Percentiles rank a stretch among this genome's conserved stretches.
phyloP scores from a whole-genome alignment of 2,113 vertebrate genomes.

The Nothobranchius kuhntae region DNA sequence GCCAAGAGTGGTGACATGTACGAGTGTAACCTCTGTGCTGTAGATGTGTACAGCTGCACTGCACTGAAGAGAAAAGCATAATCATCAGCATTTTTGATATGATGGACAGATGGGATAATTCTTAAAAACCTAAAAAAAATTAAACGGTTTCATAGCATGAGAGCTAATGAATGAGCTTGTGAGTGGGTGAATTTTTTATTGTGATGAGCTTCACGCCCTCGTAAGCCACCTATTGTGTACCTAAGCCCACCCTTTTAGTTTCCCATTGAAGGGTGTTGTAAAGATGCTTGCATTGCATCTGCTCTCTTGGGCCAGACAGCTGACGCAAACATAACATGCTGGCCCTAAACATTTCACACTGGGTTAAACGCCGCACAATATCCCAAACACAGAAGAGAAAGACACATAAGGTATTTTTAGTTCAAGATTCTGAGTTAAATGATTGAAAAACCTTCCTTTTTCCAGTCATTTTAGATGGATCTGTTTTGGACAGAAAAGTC shows the following conservation, averaged over 20 bases:
- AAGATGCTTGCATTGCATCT: slow-evolving; percentile 74
- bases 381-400: neutral
- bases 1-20: neutral
- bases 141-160: neutral
- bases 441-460: no score
- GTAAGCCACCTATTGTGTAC: slow-evolving; percentile 73
- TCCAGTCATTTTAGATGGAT: no score
- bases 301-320: slow-evolving; percentile 66
- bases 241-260: slow-evolving; percentile 67
- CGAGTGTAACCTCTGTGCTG: neutral
- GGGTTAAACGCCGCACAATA: slow-evolving; percentile 12
- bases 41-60: neutral
- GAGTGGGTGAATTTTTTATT: slow-evolving; percentile 51
- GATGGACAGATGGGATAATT: neutral
- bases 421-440: no score
- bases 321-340: slow-evolving; percentile 65
- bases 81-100: no score
- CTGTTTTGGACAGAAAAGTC: neutral
- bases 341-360: slow-evolving; percentile 37
- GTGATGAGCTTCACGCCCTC: slow-evolving; percentile 57
- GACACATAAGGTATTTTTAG: no score
- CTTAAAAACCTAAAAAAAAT: neutral
- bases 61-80: neutral
- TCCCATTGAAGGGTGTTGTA: slow-evolving; percentile 51
- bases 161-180: slow-evolving; percentile 36